Evolutionary conservation across 2,113 vertebrate species (phyloP).

Genomic region (Symphodus melops): DNA sequence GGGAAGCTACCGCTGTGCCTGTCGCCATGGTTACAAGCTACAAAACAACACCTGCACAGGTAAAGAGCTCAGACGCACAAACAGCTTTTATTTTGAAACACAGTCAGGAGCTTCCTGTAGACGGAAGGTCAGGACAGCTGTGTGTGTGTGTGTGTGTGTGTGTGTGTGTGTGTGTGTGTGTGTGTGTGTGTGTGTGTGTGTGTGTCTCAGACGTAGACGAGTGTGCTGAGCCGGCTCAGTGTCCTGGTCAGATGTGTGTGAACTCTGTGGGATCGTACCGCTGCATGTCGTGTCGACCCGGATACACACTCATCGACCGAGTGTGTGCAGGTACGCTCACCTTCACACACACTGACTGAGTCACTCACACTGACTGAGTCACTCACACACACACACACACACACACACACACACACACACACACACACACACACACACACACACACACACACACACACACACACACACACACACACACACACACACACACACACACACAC

Average conservation of each 20-base stretch:
- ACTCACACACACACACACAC: constrained; percentile 22
- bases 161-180: not conserved
- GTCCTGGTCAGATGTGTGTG: constrained; percentile 87
- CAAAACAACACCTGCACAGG: constrained; percentile 78
- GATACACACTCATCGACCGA: constrained; percentile 80
- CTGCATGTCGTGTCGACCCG: constrained; percentile 82
- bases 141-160: constrained; percentile 30
- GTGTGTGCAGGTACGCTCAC: constrained; percentile 81
- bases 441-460: constrained; percentile 5
- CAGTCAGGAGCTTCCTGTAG: too few relatives aligned
- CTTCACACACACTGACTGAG: constrained; percentile 42
- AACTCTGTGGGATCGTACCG: constrained; percentile 87
- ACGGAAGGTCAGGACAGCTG: too few relatives aligned
- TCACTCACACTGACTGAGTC: too few relatives aligned
- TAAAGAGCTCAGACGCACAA: constrained; percentile 14
- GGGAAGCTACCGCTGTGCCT: constrained; percentile 87
- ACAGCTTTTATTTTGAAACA: too few relatives aligned
- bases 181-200: constrained; percentile 11
- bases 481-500: constrained; percentile 27
- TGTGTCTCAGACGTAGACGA: constrained; percentile 83
- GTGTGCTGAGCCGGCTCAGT: constrained; percentile 79
- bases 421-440: constrained; percentile 4
- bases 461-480: constrained; percentile 45
- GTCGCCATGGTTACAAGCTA: constrained; percentile 80
- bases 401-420: constrained; percentile 11